Conservation (phyloP, 2,888 invertebrate species). For the Tipula confusa region DNA sequence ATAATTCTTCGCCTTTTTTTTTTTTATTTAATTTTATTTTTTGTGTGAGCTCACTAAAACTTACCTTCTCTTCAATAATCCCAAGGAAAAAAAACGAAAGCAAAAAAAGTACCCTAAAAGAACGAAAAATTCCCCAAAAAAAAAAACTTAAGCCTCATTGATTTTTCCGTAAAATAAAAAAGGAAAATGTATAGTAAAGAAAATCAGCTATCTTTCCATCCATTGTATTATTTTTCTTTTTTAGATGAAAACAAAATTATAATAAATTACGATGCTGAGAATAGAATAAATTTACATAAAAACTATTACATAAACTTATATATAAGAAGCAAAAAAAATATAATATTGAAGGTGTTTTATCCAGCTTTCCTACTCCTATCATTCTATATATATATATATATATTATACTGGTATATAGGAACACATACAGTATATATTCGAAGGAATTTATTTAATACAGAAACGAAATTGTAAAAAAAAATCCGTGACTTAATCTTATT, state of each 20-base stretch:
- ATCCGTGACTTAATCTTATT: conserved; percentile 25
- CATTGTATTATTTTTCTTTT: background rate
- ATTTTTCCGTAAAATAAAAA: conserved; percentile 15
- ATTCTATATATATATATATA: background rate
- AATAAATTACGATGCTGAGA: conserved; percentile 25
- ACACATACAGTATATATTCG: background rate
- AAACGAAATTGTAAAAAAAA: conserved; percentile 6
- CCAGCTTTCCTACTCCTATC: background rate
- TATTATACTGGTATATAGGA: too few relatives aligned
- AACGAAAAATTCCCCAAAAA: background rate
- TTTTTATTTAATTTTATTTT: too few relatives aligned
- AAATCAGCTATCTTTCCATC: conserved; percentile 21
- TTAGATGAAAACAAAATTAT: conserved; percentile 25
- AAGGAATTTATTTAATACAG: background rate
- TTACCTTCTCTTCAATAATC: conserved; percentile 25
- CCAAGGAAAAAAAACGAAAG: background rate
- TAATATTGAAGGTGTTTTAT: conserved; percentile 12
- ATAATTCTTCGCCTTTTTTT: conserved; percentile 3
- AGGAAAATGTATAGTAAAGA: conserved; percentile 5
- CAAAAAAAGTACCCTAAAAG: conserved; percentile 4
- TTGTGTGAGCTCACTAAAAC: background rate
- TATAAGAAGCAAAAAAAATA: background rate
- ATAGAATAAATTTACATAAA: conserved; percentile 25
- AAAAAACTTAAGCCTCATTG: conserved; percentile 7
- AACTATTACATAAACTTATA: conserved; percentile 21